A percentile compares a stretch with the other conserved stretches of the same genome.
phyloP scores from a whole-genome alignment of 2,888 invertebrate species.

The Cataglyphis albicans region DNA sequence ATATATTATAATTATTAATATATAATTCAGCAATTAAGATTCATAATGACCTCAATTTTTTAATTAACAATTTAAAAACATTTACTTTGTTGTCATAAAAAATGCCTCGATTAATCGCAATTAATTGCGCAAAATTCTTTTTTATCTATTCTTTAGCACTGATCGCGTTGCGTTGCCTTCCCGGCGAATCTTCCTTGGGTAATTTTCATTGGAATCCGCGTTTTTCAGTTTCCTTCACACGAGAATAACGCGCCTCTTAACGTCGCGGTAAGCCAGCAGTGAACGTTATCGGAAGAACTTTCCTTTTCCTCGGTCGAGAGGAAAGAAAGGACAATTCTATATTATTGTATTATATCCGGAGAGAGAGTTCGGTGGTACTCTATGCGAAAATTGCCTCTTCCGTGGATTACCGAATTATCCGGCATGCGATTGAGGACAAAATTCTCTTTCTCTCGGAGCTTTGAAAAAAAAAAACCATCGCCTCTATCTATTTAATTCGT shows the following conservation, averaged over 20 bases:
- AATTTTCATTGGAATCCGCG: constrained; percentile 68
- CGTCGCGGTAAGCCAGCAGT: constrained; percentile 65
- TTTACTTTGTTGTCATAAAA: no score
- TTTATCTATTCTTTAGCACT: not conserved
- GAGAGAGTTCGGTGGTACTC: constrained; percentile 31
- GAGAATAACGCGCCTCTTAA: constrained; percentile 68
- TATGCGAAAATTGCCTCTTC: constrained; percentile 68
- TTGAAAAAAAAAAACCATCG: constrained; percentile 8
- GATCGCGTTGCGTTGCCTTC: constrained; percentile 4
- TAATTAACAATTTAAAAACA: no score
- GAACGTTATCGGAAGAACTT: constrained; percentile 65
- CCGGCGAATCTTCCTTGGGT: constrained; percentile 71
- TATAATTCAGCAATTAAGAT: no score
- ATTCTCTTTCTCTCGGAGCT: not conserved
- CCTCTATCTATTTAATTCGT: not conserved
- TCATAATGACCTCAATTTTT: no score
- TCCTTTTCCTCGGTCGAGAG: constrained; percentile 64
- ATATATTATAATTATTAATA: no score
- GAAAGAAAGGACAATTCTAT: constrained; percentile 70
- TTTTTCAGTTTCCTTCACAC: constrained; percentile 62
- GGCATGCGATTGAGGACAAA: constrained; percentile 25
- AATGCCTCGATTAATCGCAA: not conserved
- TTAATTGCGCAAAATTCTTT: constrained; percentile 3
- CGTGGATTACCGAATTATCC: constrained; percentile 70
- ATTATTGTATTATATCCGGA: constrained; percentile 71